Percentiles rank a stretch among this genome's conserved stretches.
Conservation (phyloP, 2,888 invertebrate species). For the Sycophila texana region DNA sequence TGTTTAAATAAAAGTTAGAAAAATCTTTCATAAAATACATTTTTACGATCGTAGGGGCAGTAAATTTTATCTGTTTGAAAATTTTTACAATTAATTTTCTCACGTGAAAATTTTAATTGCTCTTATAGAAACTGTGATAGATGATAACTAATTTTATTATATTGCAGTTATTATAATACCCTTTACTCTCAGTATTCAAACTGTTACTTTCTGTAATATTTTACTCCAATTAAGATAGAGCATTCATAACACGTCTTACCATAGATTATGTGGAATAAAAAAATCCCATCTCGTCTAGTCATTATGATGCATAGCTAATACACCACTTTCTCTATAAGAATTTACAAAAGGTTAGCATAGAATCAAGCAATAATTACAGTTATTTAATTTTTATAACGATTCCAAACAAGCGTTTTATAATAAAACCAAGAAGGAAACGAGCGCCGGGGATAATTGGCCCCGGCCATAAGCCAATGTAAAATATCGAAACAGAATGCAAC, state of each 20-base stretch:
- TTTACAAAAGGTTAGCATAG: constrained; percentile 15
- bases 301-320: constrained; percentile 1
- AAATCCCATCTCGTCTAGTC: constrained; percentile 21
- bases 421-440: constrained; percentile 7
- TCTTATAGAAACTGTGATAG: too few species aligned
- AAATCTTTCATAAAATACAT: too few species aligned
- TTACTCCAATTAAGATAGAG: constrained; percentile 7
- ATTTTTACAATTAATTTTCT: too few species aligned
- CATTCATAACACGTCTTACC: neutral
- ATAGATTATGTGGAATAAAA: constrained; percentile 9
- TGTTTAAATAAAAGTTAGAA: too few species aligned
- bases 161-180: too few species aligned
- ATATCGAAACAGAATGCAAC: neutral
- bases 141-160: too few species aligned
- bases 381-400: constrained; percentile 31
- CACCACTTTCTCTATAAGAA: constrained; percentile 31
- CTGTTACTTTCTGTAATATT: neutral
- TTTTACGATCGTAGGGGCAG: too few species aligned
- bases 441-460: constrained; percentile 6
- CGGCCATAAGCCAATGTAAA: constrained; percentile 2
- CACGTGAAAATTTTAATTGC: too few species aligned
- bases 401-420: constrained; percentile 16
- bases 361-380: constrained; percentile 34
- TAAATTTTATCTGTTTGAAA: too few species aligned
- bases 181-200: too few species aligned